Evolutionary conservation across 2,113 vertebrate genomes (phyloP).

Genomic region (Pseudonaja textilis): DNA sequence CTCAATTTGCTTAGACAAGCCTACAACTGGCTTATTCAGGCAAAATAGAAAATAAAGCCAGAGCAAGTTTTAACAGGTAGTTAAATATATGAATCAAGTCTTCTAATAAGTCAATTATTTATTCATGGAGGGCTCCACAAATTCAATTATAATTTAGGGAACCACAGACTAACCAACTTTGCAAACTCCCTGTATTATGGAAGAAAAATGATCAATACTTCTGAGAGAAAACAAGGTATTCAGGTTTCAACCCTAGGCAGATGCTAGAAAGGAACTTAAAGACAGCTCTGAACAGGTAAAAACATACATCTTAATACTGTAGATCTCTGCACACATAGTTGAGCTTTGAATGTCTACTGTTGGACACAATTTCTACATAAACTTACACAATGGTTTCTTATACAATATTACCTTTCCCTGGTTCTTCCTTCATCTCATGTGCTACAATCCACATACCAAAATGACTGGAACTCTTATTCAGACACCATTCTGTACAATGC

Average conservation of each 20-base stretch:
- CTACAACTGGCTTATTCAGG: background rate
- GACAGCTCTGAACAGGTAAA: background rate
- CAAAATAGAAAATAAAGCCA: background rate
- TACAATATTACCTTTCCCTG: background rate
- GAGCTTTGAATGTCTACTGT: background rate
- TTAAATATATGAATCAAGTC: background rate
- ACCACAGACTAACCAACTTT: background rate
- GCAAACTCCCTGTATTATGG: background rate
- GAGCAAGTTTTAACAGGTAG: background rate
- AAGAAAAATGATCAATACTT: background rate
- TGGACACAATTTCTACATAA: slow-evolving; percentile 4
- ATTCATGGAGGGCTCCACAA: background rate
- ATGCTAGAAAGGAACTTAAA: background rate
- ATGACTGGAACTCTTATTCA: background rate
- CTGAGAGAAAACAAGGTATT: background rate
- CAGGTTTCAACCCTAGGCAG: background rate
- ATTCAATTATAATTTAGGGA: background rate
- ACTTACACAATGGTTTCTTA: background rate
- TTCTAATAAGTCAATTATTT: background rate
- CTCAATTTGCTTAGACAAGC: background rate
- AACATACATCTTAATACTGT: background rate
- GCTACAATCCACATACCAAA: background rate
- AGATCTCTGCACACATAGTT: background rate
- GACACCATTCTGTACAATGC: background rate
- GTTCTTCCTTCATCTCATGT: background rate